Evolutionary conservation across 2,113 vertebrate genomes (phyloP), one percentile per base, ranked within the genome.

Genomic region (Petrocephalus zakoni): DNA sequence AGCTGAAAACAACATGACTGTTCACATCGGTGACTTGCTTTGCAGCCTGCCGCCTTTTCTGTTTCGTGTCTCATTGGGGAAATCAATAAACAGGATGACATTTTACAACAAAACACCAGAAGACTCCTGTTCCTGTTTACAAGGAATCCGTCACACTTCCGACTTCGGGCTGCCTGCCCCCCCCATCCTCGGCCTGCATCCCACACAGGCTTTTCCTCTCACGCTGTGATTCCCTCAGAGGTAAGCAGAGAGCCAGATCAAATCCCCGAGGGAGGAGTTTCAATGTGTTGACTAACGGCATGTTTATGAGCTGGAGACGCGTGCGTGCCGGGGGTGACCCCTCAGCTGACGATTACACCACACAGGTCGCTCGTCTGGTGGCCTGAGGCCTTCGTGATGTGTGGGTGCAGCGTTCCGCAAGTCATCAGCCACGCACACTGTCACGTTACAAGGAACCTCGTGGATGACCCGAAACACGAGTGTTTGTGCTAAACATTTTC

Each of bases 61-160:
- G 5, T 37, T 42, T 29, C 6, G 34, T 58, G 55, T 5, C 19
- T 42, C 10, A 53, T 58, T 8, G 55, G 15, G 47, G 34, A 86
- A 47, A 86, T 86, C 55, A 86, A 85, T 55, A 34, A 85, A 58
- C 85, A 86, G 85, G 85, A 86, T 86, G 85, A 86, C 55, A 42
- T 86, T 86, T 56, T n/a, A 17, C 55, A 86, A 46, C 52, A 61
- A 53, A 55, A 85, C 47, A 37, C 51, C 15, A 58, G 85, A 51
- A 37, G 85, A 52, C 17, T 86, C 85, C 13, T 21, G 25, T 58
- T 86, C 85, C 53, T 86, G 85, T 86, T 86, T 86, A 86, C 53
- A 29, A 56, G 85, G 42, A 55, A 58, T 4, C 55, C 19, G 9
- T 86, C 85, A 86, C 55, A 53, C 85, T 61, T 86, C 52, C 52